A percentile compares a stretch with the other conserved stretches of the same genome.
Evolutionary conservation across 2,797 vertebrate genomes (phyloP).

Genomic region (Arnoldichthys spilopterus): DNA sequence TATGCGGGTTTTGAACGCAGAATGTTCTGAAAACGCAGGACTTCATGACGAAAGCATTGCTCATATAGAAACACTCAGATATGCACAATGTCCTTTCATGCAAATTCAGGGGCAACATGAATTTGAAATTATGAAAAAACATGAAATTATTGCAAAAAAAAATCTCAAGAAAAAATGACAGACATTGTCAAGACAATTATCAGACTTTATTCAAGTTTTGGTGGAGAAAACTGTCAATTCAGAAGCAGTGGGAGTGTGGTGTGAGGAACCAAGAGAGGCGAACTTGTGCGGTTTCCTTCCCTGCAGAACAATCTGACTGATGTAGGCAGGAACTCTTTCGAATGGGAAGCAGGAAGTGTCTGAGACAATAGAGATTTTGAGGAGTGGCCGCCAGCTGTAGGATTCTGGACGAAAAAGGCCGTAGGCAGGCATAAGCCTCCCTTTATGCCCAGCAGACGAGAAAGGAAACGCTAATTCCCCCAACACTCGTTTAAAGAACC

Average conservation of each 20-base stretch:
- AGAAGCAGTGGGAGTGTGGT: slow-evolving; percentile 42
- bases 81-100: not conserved
- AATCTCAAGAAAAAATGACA: not conserved
- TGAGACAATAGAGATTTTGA: slow-evolving; percentile 75
- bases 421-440: slow-evolving; percentile 53
- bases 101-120: not conserved
- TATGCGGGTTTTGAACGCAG: no score
- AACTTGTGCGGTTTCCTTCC: slow-evolving; percentile 71
- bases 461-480: slow-evolving; percentile 27
- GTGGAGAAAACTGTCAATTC: slow-evolving; percentile 24
- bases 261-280: slow-evolving; percentile 63
- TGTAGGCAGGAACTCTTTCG: slow-evolving; percentile 71
- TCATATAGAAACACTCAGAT: not conserved
- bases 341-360: slow-evolving; percentile 75
- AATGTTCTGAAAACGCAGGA: no score
- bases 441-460: slow-evolving; percentile 49
- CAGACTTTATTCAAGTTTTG: slow-evolving; percentile 19
- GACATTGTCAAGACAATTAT: not conserved
- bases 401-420: slow-evolving; percentile 63
- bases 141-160: not conserved
- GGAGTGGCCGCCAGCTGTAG: slow-evolving; percentile 68
- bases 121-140: no score
- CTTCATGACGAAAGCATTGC: not conserved
- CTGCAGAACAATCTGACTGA: slow-evolving; percentile 68
- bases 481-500: slow-evolving; percentile 17